Base-by-base conservation (phyloP, 2,797 vertebrate species). In the Falco biarmicus region DNA sequence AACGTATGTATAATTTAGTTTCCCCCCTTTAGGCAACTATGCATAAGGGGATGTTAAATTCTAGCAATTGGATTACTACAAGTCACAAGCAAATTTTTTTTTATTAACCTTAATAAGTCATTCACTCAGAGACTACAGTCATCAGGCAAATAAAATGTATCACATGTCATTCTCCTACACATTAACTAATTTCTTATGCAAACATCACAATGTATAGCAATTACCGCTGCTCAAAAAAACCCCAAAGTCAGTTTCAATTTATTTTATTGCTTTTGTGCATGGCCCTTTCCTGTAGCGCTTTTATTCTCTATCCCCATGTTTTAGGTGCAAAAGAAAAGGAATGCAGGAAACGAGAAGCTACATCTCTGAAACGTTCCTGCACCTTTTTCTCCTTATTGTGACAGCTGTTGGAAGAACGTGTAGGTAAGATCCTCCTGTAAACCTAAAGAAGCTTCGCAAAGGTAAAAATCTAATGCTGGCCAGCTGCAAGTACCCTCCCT, bases 201-300 rank as follows among this genome's bases (percentile, higher is more conserved):
- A 98, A 98, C 98, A 98, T 98, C 98, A 98, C 97, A 98, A 98
- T 91, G 96, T 98, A 98, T 98, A 98, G 98, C 98, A 98, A 98
- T 98, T 98, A 98, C 96, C 70, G 85, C 97, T 71, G 91, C 97
- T 98, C 97, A 98, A 97, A 98, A 98, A 98, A 98, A 87, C 77
- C 85, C 93, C 96, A 94, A 98, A 98, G 97, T 98, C 97, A 97
- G 98, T 97, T 98, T 97, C 98, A 97, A 98, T 98, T 98, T 98
- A 97, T 98, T 98, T 98, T 98, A 98, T 97, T 97, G 98, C 98
- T 97, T 98, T 98, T 98, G 96, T 98, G 97, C 91, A 2, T 96
- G 97, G 98, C 95, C 96, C 96, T 98, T 98, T 98, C 98, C 97
- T 97, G 95, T 87, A 97, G 90, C 71, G 68, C 95, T 97, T 97